Evolutionary conservation across 1,140 invertebrate species (phyloP).

Genomic region (Venturia canescens): DNA sequence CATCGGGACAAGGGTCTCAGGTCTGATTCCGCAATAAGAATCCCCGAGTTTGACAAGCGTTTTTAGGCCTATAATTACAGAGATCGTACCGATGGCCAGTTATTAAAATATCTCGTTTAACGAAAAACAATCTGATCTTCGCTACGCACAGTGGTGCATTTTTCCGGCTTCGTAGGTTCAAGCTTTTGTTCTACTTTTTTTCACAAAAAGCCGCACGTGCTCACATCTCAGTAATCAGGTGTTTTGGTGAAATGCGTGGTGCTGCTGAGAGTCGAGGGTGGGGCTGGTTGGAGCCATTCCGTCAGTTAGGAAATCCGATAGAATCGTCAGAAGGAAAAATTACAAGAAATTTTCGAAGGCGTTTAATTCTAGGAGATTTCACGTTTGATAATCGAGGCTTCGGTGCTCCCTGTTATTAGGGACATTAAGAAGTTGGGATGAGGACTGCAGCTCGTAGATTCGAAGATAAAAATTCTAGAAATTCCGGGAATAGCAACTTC

Average conservation of each 20-base stretch:
- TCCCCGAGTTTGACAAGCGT: conserved; percentile 14
- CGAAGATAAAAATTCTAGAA: neutral
- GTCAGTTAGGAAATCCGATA: conserved; percentile 43
- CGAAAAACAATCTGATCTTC: neutral
- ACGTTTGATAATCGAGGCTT: conserved; percentile 68
- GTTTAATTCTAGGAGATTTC: conserved; percentile 55
- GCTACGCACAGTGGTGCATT: neutral
- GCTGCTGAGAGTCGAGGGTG: neutral
- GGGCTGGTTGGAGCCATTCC: conserved; percentile 48
- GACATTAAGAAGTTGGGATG: conserved; percentile 61
- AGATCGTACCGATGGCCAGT: conserved; percentile 19
- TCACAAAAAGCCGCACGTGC: conserved; percentile 10
- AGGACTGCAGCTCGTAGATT: conserved; percentile 40
- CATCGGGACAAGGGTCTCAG: conserved; percentile 23
- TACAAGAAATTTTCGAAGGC: conserved; percentile 26
- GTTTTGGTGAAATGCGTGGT: conserved; percentile 1
- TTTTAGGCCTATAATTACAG: conserved; percentile 30
- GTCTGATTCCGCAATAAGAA: conserved; percentile 11
- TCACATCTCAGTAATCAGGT: conserved; percentile 3
- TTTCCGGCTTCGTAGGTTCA: neutral
- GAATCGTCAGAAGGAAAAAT: conserved; percentile 31
- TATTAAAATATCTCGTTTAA: conserved; percentile 36
- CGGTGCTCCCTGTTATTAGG: conserved; percentile 69
- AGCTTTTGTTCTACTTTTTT: conserved; percentile 20
- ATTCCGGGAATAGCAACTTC: conserved; percentile 50